Evolutionary conservation across 2,888 invertebrate species (phyloP), one percentile per base, ranked within the genome.

Genomic region (Athalia rosae): DNA sequence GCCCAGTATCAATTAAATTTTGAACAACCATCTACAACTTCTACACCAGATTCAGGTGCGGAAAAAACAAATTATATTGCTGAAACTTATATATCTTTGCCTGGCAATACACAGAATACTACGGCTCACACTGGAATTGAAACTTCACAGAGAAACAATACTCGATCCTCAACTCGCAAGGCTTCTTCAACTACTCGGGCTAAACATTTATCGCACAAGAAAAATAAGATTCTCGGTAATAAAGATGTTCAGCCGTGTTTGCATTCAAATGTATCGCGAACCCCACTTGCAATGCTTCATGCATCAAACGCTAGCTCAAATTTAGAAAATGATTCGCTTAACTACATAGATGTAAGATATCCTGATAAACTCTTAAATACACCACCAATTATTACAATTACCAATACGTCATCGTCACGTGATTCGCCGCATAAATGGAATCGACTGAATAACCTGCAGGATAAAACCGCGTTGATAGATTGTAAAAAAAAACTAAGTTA

Each of bases 301-400:
- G 28, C 28, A 28, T 28, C 28, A 28, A 28, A 28, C 0, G 28
- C 28, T 28, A 28, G 28, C 28, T 0, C 71, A 5, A 71, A 58
- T 4, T 41, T 45, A 7, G n/a, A 13, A 8, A 3, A 41, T 5
- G 56, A 58, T 43, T 58, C 56, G 0, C 58, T 71, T 13, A 41
- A 58, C 4, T 43, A 13, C n/a, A 45, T 43, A 8, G 45, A 71
- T 7, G 71, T 71, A 4, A 71, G 56, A 8, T 71, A 71, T 71
- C 56, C 15, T 4, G 45, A 43, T 11, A 71, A 71, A 41, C 15
- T 28, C 28, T 28, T 8, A 56, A 8, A 3, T 4, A 9, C 5
- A 8, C 3, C 58, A 43, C 71, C 71, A 15, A 71, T 45, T 58
- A 3, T 56, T 11, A 43, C 13, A 1, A 3, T 71, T 8, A 58